Percentiles rank a stretch among this genome's conserved stretches.
These are phyloP conservation scores for Heterocephalus glaber DNA, from an alignment of 2,113 vertebrate species.

Conservation along the genomic window DNA sequence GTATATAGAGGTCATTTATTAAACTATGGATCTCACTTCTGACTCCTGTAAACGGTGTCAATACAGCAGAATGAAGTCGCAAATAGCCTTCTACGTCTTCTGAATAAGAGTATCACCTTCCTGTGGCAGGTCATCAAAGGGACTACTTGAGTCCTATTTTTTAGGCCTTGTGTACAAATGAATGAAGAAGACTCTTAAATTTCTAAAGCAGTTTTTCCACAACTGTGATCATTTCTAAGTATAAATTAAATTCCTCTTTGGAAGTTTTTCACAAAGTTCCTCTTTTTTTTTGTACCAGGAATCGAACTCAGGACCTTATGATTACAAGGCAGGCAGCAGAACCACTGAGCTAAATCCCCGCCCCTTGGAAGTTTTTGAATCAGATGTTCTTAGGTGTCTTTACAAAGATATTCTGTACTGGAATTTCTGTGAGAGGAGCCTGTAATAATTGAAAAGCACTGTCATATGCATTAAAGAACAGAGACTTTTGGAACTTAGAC, in stretches of 20 bases:
- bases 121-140: too few relatives aligned
- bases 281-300: too few relatives aligned
- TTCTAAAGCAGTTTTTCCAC: not conserved
- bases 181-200: not conserved
- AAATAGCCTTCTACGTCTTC: not conserved
- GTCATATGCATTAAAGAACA: not conserved
- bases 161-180: not conserved
- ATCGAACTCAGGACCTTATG: too few relatives aligned
- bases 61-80: not conserved
- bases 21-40: not conserved
- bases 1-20: not conserved
- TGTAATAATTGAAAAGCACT: not conserved
- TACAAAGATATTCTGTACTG: not conserved
- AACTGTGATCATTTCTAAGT: not conserved
- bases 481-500: not conserved
- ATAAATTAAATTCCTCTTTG: not conserved
- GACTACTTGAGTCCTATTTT: not conserved
- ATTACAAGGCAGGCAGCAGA: too few relatives aligned
- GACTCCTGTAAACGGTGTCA: not conserved
- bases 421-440: not conserved
- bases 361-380: not conserved
- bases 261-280: too few relatives aligned
- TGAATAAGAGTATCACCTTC: not conserved
- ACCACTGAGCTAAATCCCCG: too few relatives aligned
- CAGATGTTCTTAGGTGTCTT: not conserved